Evolutionary conservation across 2,888 invertebrate genomes (phyloP).

Genomic region (Papilio demoleus): DNA sequence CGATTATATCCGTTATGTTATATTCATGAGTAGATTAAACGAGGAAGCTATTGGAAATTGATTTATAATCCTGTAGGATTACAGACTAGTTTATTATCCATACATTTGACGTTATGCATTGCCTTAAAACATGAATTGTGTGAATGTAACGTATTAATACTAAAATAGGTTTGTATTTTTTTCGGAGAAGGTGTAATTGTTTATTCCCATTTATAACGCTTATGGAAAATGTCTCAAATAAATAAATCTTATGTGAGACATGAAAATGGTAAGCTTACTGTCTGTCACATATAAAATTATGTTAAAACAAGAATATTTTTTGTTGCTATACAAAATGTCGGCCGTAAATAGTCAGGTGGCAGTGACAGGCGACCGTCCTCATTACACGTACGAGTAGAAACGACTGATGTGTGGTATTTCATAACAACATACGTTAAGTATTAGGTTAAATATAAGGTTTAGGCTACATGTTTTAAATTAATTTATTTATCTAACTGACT

Average conservation of each 20-base stretch:
- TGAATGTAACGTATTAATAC: neutral
- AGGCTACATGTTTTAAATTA: too few species aligned
- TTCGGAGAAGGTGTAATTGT: too few species aligned
- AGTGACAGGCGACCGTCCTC: slow-evolving; percentile 19
- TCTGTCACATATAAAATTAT: neutral
- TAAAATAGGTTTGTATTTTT: too few species aligned
- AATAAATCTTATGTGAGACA: too few species aligned
- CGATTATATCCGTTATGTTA: neutral
- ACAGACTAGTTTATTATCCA: neutral
- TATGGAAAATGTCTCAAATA: too few species aligned
- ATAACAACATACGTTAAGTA: neutral
- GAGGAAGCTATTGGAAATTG: neutral
- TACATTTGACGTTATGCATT: neutral
- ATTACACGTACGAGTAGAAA: slow-evolving; percentile 9
- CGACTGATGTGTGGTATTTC: neutral
- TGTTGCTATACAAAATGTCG: slow-evolving; percentile 4
- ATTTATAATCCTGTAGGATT: slow-evolving; percentile 4
- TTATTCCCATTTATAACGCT: too few species aligned
- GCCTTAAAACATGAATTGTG: neutral
- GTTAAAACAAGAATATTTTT: slow-evolving; percentile 10
- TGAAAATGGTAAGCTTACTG: neutral
- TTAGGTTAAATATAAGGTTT: too few species aligned
- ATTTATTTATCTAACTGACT: too few species aligned
- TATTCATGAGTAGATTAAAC: neutral
- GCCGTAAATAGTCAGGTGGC: slow-evolving; percentile 14